phyloP scores from a whole-genome alignment of 2,797 vertebrate species.

The Muscicapa comitata region DNA sequence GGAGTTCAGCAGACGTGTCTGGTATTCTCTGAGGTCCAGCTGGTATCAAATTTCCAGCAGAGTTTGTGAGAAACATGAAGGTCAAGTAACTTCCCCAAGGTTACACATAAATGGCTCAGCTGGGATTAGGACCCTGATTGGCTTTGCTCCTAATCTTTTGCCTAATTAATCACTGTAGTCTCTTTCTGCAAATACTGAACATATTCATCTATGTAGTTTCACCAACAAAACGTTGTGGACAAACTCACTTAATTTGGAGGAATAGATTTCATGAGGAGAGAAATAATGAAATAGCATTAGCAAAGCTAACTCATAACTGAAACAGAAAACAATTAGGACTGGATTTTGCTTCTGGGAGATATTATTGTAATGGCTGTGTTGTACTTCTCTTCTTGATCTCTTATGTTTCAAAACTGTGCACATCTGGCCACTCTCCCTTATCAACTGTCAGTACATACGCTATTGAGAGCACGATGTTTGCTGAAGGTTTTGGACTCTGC shows the following conservation, averaged over 20 bases:
- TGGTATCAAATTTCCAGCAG: constrained; percentile 46
- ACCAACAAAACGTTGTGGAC: background rate
- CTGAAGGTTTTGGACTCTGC: background rate
- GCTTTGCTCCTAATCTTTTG: constrained; percentile 50
- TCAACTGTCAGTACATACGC: background rate
- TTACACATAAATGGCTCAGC: constrained; percentile 51
- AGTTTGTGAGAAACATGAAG: constrained; percentile 42
- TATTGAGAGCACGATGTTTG: background rate
- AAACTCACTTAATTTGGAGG: background rate
- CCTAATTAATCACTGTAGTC: constrained; percentile 6
- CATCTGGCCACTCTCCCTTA: background rate
- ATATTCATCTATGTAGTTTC: background rate
- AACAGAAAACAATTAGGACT: background rate
- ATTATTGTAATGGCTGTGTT: background rate
- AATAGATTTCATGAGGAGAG: background rate
- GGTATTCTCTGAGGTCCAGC: constrained; percentile 33
- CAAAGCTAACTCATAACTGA: background rate
- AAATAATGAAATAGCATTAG: background rate
- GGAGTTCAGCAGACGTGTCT: background rate
- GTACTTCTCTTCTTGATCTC: background rate
- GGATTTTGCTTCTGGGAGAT: background rate
- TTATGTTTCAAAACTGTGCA: background rate
- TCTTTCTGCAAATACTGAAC: background rate
- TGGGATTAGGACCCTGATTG: constrained; percentile 49
- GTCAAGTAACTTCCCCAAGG: constrained; percentile 60